Base-by-base conservation (phyloP, 2,888 invertebrate genomes). In the Drosophila rellima region DNA sequence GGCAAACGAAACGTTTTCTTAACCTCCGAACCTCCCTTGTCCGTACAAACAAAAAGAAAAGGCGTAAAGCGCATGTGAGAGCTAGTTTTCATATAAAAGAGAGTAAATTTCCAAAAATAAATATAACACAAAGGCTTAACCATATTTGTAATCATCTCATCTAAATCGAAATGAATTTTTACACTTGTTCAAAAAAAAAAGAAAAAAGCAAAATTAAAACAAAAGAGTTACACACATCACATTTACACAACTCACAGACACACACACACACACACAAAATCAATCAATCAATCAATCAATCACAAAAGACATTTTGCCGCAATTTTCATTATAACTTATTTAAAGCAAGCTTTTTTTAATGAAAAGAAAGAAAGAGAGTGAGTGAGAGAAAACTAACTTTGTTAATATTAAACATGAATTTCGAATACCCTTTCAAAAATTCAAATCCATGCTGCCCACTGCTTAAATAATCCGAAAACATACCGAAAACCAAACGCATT, bases 71-170 rank as follows among this genome's bases (percentile, higher is more conserved):
- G 82, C 82, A 81, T 74, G 86, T 69, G 76, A 88, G 65, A 88
- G 61, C 55, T 82, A 88, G 64, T 70, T 70, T 69, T 67, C 57
- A 57, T 66, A 48, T 55, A n/a, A 48, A 48, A 60, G 20, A 60
- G 48, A 40, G 56, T n/a, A 45, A 37, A 47, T 26, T 45, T 56
- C 50, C 18, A 7, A 26, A 26, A 26, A n/a, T n/a, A n/a, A 31
- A 61, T 54, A 72, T 86, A 91, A 92, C 92, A 92, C 92, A 92
- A 92, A 92, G 92, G 92, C 92, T 92, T 92, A 89, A 90, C 91
- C 91, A 92, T 91, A 90, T 75, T 90, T 90, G 90, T 92, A 92
- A 92, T 92, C 92, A 92, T 92, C 92, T 92, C 91, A 92, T 90
- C 90, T 90, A 90, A 83, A 91, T 90, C 90, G 82, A 89, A 90